Conservation (phyloP, 2,888 invertebrate genomes). For the Melipona beecheii region DNA sequence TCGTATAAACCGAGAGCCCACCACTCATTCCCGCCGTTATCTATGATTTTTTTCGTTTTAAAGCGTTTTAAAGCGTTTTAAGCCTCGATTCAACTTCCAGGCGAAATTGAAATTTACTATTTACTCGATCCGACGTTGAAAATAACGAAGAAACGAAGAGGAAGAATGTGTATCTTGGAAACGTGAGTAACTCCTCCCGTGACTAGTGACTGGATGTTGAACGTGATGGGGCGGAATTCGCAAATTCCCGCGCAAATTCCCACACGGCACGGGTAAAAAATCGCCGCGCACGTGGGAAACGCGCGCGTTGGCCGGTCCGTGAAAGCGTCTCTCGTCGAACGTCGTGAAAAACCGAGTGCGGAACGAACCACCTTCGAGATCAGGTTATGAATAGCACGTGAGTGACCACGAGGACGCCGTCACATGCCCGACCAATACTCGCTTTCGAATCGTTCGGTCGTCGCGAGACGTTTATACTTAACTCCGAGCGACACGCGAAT, state of each 20-base stretch:
- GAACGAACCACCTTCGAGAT: constrained; percentile 52
- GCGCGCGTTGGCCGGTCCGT: neutral
- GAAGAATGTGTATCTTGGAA: too few relatives aligned
- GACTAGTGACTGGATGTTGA: too few relatives aligned
- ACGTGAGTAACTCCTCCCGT: too few relatives aligned
- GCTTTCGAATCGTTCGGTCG: constrained; percentile 57
- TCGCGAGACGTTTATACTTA: constrained; percentile 76
- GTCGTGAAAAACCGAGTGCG: constrained; percentile 39
- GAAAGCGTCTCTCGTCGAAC: neutral
- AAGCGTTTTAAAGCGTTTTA: too few relatives aligned
- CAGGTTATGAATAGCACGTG: constrained; percentile 82
- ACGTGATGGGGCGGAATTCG: too few relatives aligned
- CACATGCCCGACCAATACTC: constrained; percentile 69
- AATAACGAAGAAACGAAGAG: neutral
- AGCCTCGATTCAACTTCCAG: too few relatives aligned
- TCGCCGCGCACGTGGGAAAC: constrained; percentile 38
- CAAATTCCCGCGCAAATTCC: too few relatives aligned
- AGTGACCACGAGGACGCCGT: constrained; percentile 79
- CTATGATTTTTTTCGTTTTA: too few relatives aligned
- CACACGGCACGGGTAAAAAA: neutral
- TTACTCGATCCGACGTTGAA: neutral
- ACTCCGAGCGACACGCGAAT: constrained; percentile 57
- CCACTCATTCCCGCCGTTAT: too few relatives aligned
- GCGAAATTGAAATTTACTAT: too few relatives aligned
- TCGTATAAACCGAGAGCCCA: too few relatives aligned